Evolutionary conservation across 2,113 vertebrate genomes (phyloP).

Genomic region (Bos taurus): ARS-UCD2.0 NC_037333.1:58578501-58579000

Average conservation of each 20-base stretch:
- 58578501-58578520: neutral
- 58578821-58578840: neutral
- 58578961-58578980: neutral
- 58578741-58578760: neutral
- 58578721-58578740: neutral
- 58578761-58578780: neutral
- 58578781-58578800: neutral
- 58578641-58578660: constrained; percentile 89
- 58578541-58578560: constrained; percentile 8
- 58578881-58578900: neutral
- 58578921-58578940: neutral
- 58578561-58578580: constrained; percentile 78
- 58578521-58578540: neutral
- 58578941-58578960: neutral
- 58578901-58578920: neutral
- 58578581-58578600: constrained; percentile 89
- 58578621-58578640: constrained; percentile 99
- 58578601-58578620: constrained; percentile 96
- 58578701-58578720: neutral
- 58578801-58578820: neutral
- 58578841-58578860: neutral
- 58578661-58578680: neutral
- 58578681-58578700: neutral
- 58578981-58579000: neutral
- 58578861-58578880: neutral